Base-by-base conservation (phyloP, 2,113 vertebrate species). In the Notechis scutatus region DNA sequence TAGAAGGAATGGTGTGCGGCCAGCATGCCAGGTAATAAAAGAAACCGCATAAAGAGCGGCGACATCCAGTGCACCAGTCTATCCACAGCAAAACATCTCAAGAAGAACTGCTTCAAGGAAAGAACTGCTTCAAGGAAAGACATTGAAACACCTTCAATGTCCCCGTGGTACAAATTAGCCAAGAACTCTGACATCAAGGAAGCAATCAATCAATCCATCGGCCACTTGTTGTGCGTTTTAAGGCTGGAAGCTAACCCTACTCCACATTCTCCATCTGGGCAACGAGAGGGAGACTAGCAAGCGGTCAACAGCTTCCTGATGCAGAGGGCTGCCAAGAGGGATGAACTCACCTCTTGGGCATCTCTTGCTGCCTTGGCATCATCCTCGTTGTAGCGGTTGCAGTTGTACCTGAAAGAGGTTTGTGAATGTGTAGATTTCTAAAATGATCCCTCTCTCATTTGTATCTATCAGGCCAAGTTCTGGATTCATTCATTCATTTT, bases 331-430 rank as follows among this genome's bases (percentile, higher is more conserved):
- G 54, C 24, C 94, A 94, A 95, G 92, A 54, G 57, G 93, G 93
- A 93, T 90, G 92, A 92, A 97, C 98, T 97, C 97, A 99, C 99
- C 98, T 99, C 99, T 97, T 99, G 99, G 85, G 99, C 99, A 95
- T 99, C 99, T 97, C 99, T 98, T 92, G 99, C 99, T 95, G 99
- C 99, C 98, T 99, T 99, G 95, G 99, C 99, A 96, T 99, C 99
- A 95, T 99, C 99, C 97, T 99, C 99, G 94, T 99, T 99, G 97
- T 99, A 99, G 96, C 99, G 99, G 97, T 99, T 99, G 97, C 99
- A 99, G 97, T 99, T 99, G 98, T 99, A 99, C 99, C 99, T 99
- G 95, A 91, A 97, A 59, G 12, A 94, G 59, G 92, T 96, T 90
- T 94, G 92, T 50, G 92, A 94, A 95, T 54, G 61, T 8, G 86